phyloP scores from a whole-genome alignment of 1,140 invertebrate genomes.

The Drosophila quadrilineata region DNA sequence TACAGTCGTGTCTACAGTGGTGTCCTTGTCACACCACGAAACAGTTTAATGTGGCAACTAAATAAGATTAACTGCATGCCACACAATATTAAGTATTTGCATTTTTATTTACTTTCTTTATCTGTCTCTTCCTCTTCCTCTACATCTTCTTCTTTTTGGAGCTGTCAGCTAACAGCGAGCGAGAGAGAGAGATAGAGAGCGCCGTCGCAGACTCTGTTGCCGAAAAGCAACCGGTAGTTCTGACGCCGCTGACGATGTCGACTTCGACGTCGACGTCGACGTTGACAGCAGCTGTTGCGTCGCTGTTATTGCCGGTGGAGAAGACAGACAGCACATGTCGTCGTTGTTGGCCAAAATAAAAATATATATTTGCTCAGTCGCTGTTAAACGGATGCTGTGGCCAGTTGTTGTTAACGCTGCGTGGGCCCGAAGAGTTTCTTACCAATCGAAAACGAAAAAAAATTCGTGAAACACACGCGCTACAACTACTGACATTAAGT shows the following conservation, averaged over 20 bases:
- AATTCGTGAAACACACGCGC: too few relatives aligned
- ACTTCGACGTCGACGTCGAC: constrained; percentile 8
- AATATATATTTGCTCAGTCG: constrained; percentile 49
- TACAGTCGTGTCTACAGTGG: too few relatives aligned
- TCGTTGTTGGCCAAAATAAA: constrained; percentile 28
- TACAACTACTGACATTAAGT: too few relatives aligned
- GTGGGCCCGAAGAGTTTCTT: constrained; percentile 9
- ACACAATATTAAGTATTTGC: constrained; percentile 59
- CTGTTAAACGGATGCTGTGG: constrained; percentile 64
- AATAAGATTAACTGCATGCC: constrained; percentile 72
- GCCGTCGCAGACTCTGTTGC: constrained; percentile 34
- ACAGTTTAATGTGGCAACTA: constrained; percentile 59
- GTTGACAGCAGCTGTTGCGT: constrained; percentile 48
- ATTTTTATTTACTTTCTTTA: constrained; percentile 65
- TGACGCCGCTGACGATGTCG: constrained; percentile 25
- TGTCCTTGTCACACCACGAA: constrained; percentile 39
- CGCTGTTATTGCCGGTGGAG: constrained; percentile 60
- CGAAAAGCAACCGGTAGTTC: constrained; percentile 69
- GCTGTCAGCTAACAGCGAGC: neutral
- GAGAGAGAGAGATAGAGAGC: constrained; percentile 11
- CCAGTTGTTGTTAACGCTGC: constrained; percentile 56
- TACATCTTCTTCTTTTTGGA: neutral
- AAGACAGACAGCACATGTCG: too few relatives aligned
- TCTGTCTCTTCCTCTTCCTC: too few relatives aligned
- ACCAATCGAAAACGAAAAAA: constrained; percentile 8